A percentile compares a stretch with the other conserved stretches of the same genome.
Evolutionary conservation across 2,888 invertebrate species (phyloP).

Genomic region (Synanthedon andrenaeformis): DNA sequence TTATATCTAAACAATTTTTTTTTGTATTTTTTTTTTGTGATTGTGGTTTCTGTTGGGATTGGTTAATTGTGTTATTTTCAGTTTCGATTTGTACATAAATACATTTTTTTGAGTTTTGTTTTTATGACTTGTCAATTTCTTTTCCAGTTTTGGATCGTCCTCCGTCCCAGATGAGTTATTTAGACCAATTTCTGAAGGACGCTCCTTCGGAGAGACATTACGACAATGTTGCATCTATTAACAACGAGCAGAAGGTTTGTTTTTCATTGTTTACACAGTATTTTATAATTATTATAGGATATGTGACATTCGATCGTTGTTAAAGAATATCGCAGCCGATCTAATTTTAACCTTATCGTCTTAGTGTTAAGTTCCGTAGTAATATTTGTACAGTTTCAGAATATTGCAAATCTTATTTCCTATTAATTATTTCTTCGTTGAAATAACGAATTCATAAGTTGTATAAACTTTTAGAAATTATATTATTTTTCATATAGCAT

Average conservation of each 20-base stretch:
- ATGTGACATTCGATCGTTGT: neutral
- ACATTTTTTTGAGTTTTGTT: conserved; percentile 2
- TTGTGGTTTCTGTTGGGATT: conserved; percentile 60
- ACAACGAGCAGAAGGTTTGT: conserved; percentile 55
- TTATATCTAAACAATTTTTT: neutral
- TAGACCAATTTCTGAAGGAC: conserved; percentile 91
- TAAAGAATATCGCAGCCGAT: no score
- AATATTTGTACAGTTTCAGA: no score
- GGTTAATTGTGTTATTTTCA: conserved; percentile 37
- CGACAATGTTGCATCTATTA: conserved; percentile 56
- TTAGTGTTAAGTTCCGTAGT: no score
- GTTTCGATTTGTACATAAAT: conserved; percentile 6
- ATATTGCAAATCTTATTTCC: no score
- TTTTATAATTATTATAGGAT: no score
- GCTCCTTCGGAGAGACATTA: conserved; percentile 57
- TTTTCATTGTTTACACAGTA: neutral
- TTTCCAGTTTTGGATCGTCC: conserved; percentile 86
- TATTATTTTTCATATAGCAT: no score
- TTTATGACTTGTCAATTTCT: neutral
- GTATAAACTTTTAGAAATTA: no score
- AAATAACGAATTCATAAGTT: no score
- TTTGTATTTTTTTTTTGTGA: conserved; percentile 25
- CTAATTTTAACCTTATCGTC: no score
- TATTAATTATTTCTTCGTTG: no score
- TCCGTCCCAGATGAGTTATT: conserved; percentile 90